Evolutionary conservation across 2,888 invertebrate genomes (phyloP).

Genomic region (Perdita meconis): DNA sequence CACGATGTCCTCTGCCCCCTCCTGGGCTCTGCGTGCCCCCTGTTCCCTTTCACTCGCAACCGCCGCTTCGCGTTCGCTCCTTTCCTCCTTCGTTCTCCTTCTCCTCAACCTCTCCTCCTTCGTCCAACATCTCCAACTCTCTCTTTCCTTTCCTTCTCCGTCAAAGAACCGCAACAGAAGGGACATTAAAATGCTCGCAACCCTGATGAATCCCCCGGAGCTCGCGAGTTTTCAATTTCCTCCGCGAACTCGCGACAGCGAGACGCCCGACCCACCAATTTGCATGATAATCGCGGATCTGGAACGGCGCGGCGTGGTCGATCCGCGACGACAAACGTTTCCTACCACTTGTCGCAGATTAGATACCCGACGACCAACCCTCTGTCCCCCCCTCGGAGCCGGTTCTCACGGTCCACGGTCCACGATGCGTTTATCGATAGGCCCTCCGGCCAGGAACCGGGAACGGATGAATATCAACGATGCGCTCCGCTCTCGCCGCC

Average conservation of each 20-base stretch:
- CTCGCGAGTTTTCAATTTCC: conserved; percentile 70
- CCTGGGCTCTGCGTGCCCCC: conserved; percentile 15
- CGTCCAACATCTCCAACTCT: conserved; percentile 22
- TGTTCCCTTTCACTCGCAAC: conserved; percentile 61
- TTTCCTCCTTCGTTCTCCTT: conserved; percentile 21
- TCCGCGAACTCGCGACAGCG: conserved; percentile 59
- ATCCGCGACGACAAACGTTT: conserved; percentile 51
- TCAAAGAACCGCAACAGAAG: conserved; percentile 36
- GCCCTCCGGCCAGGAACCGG: conserved; percentile 4
- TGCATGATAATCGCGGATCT: conserved; percentile 70
- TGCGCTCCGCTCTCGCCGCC: conserved; percentile 9
- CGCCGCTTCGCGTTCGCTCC: conserved; percentile 24
- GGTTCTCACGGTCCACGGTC: conserved; percentile 57
- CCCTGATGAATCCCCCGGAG: conserved; percentile 57
- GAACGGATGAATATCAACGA: conserved; percentile 51
- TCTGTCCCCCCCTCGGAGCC: conserved; percentile 13
- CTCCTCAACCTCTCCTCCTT: conserved; percentile 1
- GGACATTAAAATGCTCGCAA: conserved; percentile 72
- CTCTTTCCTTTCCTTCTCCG: conserved; percentile 2
- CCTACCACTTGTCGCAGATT: conserved; percentile 40
- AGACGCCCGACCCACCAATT: conserved; percentile 66
- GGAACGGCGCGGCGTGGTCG: conserved; percentile 44
- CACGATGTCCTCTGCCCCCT: conserved; percentile 45
- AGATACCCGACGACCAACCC: conserved; percentile 14
- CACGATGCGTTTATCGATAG: conserved; percentile 52